phyloP scores from a whole-genome alignment of 2,113 vertebrate genomes.

The Callipepla californica region DNA sequence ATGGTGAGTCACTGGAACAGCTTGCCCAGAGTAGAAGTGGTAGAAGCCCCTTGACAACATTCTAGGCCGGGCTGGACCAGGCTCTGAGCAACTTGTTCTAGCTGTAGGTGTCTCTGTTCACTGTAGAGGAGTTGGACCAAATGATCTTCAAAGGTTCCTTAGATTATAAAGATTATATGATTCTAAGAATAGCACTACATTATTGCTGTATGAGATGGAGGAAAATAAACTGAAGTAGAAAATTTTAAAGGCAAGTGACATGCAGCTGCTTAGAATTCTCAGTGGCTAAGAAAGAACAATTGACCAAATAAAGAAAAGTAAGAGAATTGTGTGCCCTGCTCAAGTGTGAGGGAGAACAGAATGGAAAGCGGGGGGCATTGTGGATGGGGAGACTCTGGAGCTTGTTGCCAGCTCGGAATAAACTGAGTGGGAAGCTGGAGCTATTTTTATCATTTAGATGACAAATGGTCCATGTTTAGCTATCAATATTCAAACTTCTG shows the following conservation, averaged over 20 bases:
- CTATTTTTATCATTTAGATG: not conserved
- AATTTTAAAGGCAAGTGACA: not conserved
- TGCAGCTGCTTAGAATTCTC: not conserved
- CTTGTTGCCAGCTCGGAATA: not conserved
- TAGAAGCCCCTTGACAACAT: no score
- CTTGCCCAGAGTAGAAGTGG: no score
- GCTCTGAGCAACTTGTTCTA: no score
- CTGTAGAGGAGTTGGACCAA: no score
- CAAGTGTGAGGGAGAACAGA: not conserved
- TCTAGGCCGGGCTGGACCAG: no score
- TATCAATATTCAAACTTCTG: not conserved
- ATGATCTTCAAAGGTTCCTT: no score
- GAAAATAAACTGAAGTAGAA: constrained; percentile 10
- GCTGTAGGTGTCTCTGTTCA: no score
- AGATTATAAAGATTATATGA: no score
- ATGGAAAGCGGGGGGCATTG: not conserved
- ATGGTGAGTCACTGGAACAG: no score
- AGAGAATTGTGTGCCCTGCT: not conserved
- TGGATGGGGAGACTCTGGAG: not conserved
- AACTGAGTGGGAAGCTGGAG: not conserved
- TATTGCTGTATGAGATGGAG: not conserved
- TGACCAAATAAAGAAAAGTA: constrained; percentile 22
- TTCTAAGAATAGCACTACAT: not conserved
- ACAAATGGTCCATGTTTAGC: not conserved
- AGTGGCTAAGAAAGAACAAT: not conserved